Conservation (phyloP, 2,888 invertebrate genomes). For the Margaritifera margaritifera region DNA sequence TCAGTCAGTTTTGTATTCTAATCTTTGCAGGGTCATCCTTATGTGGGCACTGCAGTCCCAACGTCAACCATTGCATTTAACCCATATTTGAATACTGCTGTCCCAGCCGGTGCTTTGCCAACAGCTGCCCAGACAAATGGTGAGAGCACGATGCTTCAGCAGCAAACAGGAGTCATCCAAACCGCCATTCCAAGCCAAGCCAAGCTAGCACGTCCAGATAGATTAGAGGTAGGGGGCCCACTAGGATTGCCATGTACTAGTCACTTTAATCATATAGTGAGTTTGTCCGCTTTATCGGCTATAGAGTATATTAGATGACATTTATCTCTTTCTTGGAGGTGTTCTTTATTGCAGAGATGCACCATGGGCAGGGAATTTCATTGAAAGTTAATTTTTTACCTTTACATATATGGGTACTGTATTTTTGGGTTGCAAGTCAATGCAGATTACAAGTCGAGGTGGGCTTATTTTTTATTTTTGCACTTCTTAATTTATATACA, state of each 20-base stretch:
- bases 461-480: too few relatives aligned
- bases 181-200: slow-evolving; percentile 74
- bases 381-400: too few relatives aligned
- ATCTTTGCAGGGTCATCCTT: slow-evolving; percentile 53
- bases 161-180: slow-evolving; percentile 53
- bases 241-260: not conserved
- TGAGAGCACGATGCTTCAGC: slow-evolving; percentile 47
- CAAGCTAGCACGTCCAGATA: slow-evolving; percentile 93
- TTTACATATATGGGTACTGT: too few relatives aligned
- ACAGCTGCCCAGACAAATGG: slow-evolving; percentile 40
- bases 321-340: too few relatives aligned
- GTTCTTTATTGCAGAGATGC: too few relatives aligned
- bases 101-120: slow-evolving; percentile 36
- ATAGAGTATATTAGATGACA: too few relatives aligned
- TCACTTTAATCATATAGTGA: not conserved
- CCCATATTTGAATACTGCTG: slow-evolving; percentile 39
- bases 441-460: too few relatives aligned
- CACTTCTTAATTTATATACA: too few relatives aligned
- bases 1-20: not conserved
- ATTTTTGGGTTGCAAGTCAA: too few relatives aligned
- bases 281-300: too few relatives aligned
- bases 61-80: slow-evolving; percentile 53
- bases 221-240: slow-evolving; percentile 86
- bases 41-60: slow-evolving; percentile 48
- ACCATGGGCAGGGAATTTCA: too few relatives aligned